phyloP scores from a whole-genome alignment of 2,888 invertebrate genomes.

The Pocota personata region DNA sequence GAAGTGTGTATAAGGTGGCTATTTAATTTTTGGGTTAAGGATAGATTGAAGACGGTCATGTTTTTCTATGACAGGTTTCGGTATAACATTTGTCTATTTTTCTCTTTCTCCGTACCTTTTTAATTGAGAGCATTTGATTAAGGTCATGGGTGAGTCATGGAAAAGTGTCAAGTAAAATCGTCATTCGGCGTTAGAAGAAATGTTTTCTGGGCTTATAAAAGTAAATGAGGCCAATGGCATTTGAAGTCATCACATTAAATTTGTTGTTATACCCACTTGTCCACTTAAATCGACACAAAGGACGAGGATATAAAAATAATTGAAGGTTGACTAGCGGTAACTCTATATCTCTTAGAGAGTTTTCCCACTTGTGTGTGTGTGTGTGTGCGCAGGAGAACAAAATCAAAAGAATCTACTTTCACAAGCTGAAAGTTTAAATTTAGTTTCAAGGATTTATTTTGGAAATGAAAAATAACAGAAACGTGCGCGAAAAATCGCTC shows the following conservation, averaged over 20 bases:
- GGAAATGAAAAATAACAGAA: not conserved
- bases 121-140: constrained; percentile 18
- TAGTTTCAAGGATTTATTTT: not conserved
- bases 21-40: constrained; percentile 23
- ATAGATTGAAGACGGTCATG: constrained; percentile 19
- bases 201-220: not conserved
- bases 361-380: not conserved
- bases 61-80: constrained; percentile 11
- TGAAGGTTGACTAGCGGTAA: not conserved
- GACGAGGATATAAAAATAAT: not conserved
- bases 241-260: not conserved
- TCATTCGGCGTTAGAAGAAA: not conserved
- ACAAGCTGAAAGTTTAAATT: not conserved
- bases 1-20: not conserved
- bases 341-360: not conserved
- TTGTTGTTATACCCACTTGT: not conserved
- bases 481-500: not conserved
- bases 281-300: not conserved
- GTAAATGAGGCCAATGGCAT: not conserved
- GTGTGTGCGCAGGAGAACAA: too few relatives aligned
- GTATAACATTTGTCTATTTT: not conserved
- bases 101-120: not conserved
- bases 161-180: not conserved
- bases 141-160: constrained; percentile 1
- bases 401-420: not conserved